Evolutionary conservation across 2,888 invertebrate genomes (phyloP).

Genomic region (Latheticus oryzae): DNA sequence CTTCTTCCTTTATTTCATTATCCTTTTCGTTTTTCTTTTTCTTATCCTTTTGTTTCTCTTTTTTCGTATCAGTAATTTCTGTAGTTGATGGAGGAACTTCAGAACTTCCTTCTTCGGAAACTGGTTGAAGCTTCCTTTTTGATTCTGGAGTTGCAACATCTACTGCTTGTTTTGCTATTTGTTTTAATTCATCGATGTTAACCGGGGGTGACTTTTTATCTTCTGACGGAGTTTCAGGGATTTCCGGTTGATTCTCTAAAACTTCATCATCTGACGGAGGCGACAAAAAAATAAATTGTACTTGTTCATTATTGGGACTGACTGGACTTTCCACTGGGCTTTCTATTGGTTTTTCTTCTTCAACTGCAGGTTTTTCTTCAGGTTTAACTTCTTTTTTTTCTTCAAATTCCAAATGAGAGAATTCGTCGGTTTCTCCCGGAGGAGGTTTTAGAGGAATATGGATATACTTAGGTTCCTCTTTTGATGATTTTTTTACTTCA

Average conservation of each 20-base stretch:
- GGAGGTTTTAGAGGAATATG: conserved; percentile 64
- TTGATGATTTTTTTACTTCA: conserved; percentile 31
- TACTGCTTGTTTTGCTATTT: conserved; percentile 59
- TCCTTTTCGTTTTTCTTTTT: conserved; percentile 21
- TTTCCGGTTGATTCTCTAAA: conserved; percentile 56
- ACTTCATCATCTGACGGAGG: conserved; percentile 64
- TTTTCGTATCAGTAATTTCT: conserved; percentile 15
- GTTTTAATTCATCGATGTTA: conserved; percentile 58
- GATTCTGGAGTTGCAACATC: conserved; percentile 56
- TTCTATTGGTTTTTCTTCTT: conserved; percentile 7
- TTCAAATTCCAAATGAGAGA: conserved; percentile 59
- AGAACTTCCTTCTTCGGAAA: conserved; percentile 48
- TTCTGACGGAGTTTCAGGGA: conserved; percentile 60
- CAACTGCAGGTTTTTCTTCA: background rate
- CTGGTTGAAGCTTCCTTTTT: conserved; percentile 45
- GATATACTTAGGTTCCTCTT: conserved; percentile 59
- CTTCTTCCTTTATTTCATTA: conserved; percentile 32
- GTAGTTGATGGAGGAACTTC: conserved; percentile 23
- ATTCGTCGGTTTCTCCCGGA: conserved; percentile 61
- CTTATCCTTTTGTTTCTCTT: conserved; percentile 21
- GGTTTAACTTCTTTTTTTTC: conserved; percentile 36
- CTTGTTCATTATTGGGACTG: conserved; percentile 46
- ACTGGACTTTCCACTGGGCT: conserved; percentile 47
- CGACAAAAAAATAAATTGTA: conserved; percentile 63
- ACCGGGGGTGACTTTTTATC: conserved; percentile 50